Conservation (phyloP, 2,888 invertebrate species). For the Tridacna gigas region DNA sequence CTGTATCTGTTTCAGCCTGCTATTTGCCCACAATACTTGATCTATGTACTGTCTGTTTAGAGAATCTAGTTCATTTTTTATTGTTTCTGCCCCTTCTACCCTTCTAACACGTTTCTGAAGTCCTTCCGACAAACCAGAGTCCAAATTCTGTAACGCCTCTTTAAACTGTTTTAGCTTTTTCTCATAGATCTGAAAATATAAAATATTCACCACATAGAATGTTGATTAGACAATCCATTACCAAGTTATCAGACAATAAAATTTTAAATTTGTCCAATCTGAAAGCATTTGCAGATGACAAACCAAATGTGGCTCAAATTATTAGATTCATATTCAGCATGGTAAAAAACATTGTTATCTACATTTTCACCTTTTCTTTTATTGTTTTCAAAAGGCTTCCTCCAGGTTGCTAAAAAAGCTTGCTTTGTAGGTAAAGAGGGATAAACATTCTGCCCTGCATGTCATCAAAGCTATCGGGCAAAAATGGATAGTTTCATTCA, state of each 20-base stretch:
- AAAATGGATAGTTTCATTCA: no score
- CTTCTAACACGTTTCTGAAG: constrained; percentile 74
- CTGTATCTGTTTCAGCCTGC: constrained; percentile 87
- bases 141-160: constrained; percentile 88
- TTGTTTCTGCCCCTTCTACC: constrained; percentile 89
- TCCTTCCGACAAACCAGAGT: constrained; percentile 68
- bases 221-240: no score
- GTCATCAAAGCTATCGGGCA: no score
- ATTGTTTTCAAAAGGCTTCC: no score
- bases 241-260: not conserved
- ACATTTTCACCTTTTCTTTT: no score
- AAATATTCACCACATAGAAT: not conserved
- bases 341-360: no score
- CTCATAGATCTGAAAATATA: constrained; percentile 75
- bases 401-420: no score
- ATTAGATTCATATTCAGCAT: no score
- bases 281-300: not conserved
- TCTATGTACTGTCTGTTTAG: constrained; percentile 92
- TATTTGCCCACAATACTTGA: constrained; percentile 83
- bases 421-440: no score
- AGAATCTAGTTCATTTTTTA: constrained; percentile 91
- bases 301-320: no score
- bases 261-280: not conserved
- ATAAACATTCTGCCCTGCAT: no score
- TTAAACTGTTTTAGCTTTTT: constrained; percentile 91